Evolutionary conservation across 1,140 invertebrate species (phyloP), one percentile per base, ranked within the genome.

Genomic region (Amyelois transitella): DNA sequence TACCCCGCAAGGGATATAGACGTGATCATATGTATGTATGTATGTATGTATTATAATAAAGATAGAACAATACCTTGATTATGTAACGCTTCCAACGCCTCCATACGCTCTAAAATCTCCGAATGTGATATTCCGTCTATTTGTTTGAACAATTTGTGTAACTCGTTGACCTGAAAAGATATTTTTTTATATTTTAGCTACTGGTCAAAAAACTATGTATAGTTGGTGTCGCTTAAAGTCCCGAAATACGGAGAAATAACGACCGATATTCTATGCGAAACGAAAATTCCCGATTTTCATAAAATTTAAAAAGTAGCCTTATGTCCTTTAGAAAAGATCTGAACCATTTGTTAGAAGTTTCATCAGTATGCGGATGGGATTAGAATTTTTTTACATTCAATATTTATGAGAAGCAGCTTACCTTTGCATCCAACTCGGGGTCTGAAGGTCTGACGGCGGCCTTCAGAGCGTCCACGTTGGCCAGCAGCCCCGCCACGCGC

Each of bases 51-150:
- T n/a, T n/a, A n/a, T n/a, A n/a, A n/a, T n/a, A n/a, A n/a, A n/a
- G n/a, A n/a, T n/a, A n/a, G n/a, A n/a, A n/a, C n/a, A 51, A 77
- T 86, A 96, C 95, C 96, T 93, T 97, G 95, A 88, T 95, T 93
- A 83, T 98, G 96, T 6, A 98, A 83, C n/a, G 92, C 90, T 81
- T 96, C 94, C 0, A 98, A 86, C 5, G 96, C 92, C 61, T 94
- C 90, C 90, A 98, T 92, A 60, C 96, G 90, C 62, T 97, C 93
- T 18, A 98, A 90, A 21, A 96, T 93, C 80, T 96, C 93, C 1
- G 95, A 88, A 73, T 94, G 92, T 14, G 93, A 92, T 57, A 96
- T 91, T 38, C 92, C 89, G 74, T 97, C 95, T 38, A 93, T 94
- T 82, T 95, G 95, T 78, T 96, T 96, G 44, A 96, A 90, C 43